These are phyloP conservation scores for Monoplex corrugatus DNA, from an alignment of 2,888 invertebrate genomes.

Conservation along the genomic window DNA sequence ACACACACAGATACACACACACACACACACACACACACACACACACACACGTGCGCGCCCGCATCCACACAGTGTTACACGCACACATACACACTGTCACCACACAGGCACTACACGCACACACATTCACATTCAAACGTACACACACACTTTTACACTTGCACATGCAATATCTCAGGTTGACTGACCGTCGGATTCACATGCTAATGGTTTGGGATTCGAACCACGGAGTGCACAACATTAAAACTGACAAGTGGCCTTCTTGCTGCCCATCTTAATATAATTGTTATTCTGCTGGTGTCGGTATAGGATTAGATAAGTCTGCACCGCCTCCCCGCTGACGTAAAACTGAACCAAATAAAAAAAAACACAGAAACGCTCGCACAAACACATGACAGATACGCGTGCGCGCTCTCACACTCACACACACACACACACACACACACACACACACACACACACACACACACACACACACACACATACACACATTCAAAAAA, in stretches of 20 bases:
- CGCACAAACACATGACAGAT: background rate
- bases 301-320: no score
- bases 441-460: background rate
- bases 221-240: no score
- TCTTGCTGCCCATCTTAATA: no score
- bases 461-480: background rate
- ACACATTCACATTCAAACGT: background rate
- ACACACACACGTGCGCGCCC: background rate
- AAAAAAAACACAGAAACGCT: no score
- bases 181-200: no score
- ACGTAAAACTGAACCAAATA: background rate
- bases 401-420: no score
- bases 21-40: background rate
- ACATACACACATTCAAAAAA: no score
- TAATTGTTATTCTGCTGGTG: no score
- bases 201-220: no score
- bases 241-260: no score
- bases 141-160: background rate
- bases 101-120: background rate
- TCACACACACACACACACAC: background rate
- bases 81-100: background rate
- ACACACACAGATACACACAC: slow-evolving; percentile 2
- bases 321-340: no score
- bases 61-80: background rate
- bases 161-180: no score